Conservation (phyloP, 2,888 invertebrate genomes). For the Ametastegia equiseti region DNA sequence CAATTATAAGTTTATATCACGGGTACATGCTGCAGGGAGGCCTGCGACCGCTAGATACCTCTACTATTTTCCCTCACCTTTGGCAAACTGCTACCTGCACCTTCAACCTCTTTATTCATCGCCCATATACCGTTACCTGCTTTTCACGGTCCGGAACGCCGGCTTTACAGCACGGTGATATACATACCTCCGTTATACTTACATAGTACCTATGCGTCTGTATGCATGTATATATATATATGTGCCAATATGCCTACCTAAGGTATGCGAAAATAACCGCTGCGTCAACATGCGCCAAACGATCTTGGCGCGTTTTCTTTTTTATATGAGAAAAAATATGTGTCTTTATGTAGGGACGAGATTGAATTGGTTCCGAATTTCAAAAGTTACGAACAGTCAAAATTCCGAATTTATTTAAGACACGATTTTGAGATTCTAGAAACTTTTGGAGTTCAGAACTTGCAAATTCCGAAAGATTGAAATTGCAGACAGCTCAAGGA, state of each 20-base stretch:
- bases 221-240: neutral
- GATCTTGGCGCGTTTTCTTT: neutral
- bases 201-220: neutral
- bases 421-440: too few species aligned
- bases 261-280: neutral
- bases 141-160: neutral
- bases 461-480: too few species aligned
- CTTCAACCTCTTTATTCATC: neutral
- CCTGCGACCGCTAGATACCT: constrained; percentile 32
- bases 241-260: too few species aligned
- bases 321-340: neutral
- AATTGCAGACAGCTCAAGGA: too few species aligned
- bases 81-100: neutral
- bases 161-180: neutral
- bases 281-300: neutral
- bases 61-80: constrained; percentile 12
- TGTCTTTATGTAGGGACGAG: neutral
- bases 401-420: too few species aligned
- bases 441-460: too few species aligned
- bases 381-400: too few species aligned
- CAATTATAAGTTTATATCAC: constrained; percentile 32
- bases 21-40: neutral
- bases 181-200: neutral
- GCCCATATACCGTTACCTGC: neutral
- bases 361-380: too few species aligned